Conservation (phyloP, 2,888 invertebrate genomes). For the Argyresthia albistria region DNA sequence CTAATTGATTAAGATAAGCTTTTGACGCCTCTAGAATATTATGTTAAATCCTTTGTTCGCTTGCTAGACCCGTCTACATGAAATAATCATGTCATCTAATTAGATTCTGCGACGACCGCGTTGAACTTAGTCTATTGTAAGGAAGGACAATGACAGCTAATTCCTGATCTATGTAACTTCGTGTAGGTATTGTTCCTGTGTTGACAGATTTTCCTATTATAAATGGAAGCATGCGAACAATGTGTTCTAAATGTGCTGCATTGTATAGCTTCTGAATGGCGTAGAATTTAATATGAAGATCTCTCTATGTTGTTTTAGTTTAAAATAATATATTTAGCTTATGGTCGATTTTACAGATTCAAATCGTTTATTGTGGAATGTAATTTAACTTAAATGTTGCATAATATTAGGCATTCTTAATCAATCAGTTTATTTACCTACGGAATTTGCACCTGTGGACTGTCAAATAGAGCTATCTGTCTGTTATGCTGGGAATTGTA, state of each 20-base stretch:
- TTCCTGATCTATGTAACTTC: slow-evolving; percentile 67
- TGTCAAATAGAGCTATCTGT: too few relatives aligned
- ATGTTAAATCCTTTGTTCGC: background rate
- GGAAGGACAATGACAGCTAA: slow-evolving; percentile 60
- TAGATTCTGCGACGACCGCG: slow-evolving; percentile 22
- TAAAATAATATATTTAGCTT: too few relatives aligned
- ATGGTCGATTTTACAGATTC: too few relatives aligned
- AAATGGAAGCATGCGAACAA: slow-evolving; percentile 18
- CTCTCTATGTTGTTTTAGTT: too few relatives aligned
- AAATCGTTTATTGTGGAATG: too few relatives aligned
- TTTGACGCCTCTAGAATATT: too few relatives aligned
- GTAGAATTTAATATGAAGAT: background rate
- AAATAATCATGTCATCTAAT: slow-evolving; percentile 51
- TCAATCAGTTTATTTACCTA: too few relatives aligned
- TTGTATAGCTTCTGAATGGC: background rate
- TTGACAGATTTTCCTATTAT: slow-evolving; percentile 70
- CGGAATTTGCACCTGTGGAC: too few relatives aligned
- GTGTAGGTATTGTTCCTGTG: slow-evolving; percentile 61
- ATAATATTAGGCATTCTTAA: too few relatives aligned
- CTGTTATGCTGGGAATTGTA: too few relatives aligned
- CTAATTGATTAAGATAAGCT: too few relatives aligned
- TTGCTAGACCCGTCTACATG: slow-evolving; percentile 13
- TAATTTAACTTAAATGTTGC: too few relatives aligned
- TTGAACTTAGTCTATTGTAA: slow-evolving; percentile 39
- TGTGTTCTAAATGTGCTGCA: slow-evolving; percentile 1